A percentile compares a stretch with the other conserved stretches of the same genome.
Conservation (phyloP, 1,140 invertebrate genomes). For the Pseudomyrmex cubaensis region DNA sequence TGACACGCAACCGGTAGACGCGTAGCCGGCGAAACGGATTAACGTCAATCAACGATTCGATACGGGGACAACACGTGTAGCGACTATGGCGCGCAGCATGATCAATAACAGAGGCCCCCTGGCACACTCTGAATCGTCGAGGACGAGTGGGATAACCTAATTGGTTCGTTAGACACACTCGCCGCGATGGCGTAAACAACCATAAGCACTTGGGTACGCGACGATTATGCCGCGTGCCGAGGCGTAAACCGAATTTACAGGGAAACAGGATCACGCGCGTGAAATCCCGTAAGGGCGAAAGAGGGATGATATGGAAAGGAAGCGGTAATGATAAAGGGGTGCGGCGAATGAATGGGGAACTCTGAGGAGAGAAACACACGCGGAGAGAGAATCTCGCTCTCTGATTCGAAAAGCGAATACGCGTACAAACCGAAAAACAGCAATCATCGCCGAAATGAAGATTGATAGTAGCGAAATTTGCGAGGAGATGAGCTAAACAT, state of each 20-base stretch:
- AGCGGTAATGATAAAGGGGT: neutral
- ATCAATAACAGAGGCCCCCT: conserved; percentile 11
- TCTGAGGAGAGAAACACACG: neutral
- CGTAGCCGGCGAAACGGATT: conserved; percentile 14
- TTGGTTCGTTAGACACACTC: conserved; percentile 26
- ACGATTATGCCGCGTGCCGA: neutral
- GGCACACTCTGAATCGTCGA: conserved; percentile 8
- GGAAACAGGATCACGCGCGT: neutral
- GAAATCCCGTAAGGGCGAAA: neutral
- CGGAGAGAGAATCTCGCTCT: conserved; percentile 13
- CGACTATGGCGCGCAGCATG: neutral
- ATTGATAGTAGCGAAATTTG: conserved; percentile 11
- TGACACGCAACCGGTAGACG: neutral
- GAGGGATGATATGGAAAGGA: neutral
- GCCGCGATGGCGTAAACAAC: neutral
- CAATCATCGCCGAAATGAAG: conserved; percentile 7
- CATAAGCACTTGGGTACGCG: neutral
- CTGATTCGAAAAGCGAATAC: conserved; percentile 11
- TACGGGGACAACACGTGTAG: neutral
- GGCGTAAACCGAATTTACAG: conserved; percentile 18
- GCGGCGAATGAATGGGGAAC: neutral
- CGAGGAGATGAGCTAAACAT: neutral
- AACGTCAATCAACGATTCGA: conserved; percentile 39
- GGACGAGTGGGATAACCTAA: conserved; percentile 45
- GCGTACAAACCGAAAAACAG: conserved; percentile 5